Evolutionary conservation across 2,797 vertebrate genomes (phyloP).

Genomic region (Caiman crocodilus): DNA sequence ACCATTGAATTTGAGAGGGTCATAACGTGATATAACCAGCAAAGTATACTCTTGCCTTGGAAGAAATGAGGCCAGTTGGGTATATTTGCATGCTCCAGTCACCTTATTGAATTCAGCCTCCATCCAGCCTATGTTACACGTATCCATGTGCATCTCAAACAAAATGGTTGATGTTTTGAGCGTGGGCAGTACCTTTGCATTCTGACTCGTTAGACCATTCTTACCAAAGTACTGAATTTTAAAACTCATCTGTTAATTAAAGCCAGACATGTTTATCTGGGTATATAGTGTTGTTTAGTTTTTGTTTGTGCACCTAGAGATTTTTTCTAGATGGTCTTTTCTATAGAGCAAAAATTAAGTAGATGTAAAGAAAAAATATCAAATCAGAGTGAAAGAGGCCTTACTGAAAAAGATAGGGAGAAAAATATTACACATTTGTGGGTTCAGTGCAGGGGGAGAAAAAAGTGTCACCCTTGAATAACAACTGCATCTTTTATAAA

Average conservation of each 20-base stretch:
- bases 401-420: background rate
- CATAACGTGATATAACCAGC: no score
- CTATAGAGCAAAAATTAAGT: background rate
- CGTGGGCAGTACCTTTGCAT: no score
- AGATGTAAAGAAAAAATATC: background rate
- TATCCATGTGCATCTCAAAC: rapidly evolving
- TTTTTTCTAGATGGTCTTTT: background rate
- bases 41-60: no score
- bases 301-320: background rate
- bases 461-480: background rate
- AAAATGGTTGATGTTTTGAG: background rate
- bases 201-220: no score
- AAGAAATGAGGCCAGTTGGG: no score
- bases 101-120: no score
- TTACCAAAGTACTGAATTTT: background rate
- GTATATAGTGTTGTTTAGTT: background rate
- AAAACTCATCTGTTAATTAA: background rate
- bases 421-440: background rate
- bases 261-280: background rate
- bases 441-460: no score
- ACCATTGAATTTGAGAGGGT: no score
- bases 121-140: no score
- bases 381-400: background rate
- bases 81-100: no score
- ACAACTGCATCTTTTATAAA: background rate